phyloP scores from a whole-genome alignment of 2,888 invertebrate species.

The Platycheirus rosarum region DNA sequence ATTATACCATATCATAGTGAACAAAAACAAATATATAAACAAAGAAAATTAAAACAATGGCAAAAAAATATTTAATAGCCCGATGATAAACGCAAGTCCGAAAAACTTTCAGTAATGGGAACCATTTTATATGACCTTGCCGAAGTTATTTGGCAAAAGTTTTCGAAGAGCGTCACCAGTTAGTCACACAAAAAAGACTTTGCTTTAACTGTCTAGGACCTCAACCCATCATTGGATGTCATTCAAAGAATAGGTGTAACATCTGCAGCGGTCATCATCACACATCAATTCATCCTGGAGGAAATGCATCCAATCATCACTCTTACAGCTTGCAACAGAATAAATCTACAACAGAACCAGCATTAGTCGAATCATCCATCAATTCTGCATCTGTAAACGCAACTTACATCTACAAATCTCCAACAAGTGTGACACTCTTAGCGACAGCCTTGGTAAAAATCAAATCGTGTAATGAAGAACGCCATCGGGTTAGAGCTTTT shows the following conservation, averaged over 20 bases:
- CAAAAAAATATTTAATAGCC: too few relatives aligned
- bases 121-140: constrained; percentile 37
- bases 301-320: constrained; percentile 4
- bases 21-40: too few relatives aligned
- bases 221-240: not conserved
- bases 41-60: too few relatives aligned
- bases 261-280: constrained; percentile 35
- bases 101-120: constrained; percentile 29
- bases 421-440: too few relatives aligned
- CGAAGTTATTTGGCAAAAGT: constrained; percentile 30
- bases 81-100: too few relatives aligned
- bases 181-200: constrained; percentile 34
- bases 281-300: constrained; percentile 21
- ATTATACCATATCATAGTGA: too few relatives aligned
- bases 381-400: constrained; percentile 4
- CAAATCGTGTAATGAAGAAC: constrained; percentile 12
- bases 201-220: constrained; percentile 28
- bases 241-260: constrained; percentile 28
- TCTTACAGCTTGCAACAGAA: not conserved
- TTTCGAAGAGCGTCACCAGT: constrained; percentile 19
- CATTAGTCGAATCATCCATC: too few relatives aligned
- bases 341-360: too few relatives aligned
- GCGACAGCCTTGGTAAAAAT: too few relatives aligned
- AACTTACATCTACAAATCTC: too few relatives aligned
- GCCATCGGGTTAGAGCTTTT: constrained; percentile 13